A percentile compares a stretch with the other conserved stretches of the same genome.
Evolutionary conservation across 2,113 vertebrate genomes (phyloP).

Genomic region (Hyla sarda): DNA sequence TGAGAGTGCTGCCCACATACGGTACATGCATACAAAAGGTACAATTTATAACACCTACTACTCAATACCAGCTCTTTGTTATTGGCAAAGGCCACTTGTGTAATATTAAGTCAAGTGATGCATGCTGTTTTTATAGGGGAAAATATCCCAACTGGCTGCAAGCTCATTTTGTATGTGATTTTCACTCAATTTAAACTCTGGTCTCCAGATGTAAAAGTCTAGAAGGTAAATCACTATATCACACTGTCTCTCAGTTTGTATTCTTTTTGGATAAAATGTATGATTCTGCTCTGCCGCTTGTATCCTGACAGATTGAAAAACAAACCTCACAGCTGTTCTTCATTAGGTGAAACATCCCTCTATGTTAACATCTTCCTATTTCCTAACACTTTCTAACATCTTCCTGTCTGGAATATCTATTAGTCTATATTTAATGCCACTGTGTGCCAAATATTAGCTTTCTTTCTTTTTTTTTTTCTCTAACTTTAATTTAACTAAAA

Average conservation of each 20-base stretch:
- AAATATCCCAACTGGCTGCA: conserved; percentile 59
- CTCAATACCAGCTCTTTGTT: conserved; percentile 54
- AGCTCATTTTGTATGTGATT: conserved; percentile 60
- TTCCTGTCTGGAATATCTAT: conserved; percentile 49
- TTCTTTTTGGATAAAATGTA: conserved; percentile 60
- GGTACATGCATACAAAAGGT: conserved; percentile 38
- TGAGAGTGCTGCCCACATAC: conserved; percentile 33
- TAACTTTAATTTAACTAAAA: conserved; percentile 19
- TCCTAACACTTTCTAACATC: conserved; percentile 47
- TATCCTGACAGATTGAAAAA: conserved; percentile 59
- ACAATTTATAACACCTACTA: conserved; percentile 52
- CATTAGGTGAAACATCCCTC: conserved; percentile 57
- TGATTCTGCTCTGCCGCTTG: conserved; percentile 54
- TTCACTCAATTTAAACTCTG: conserved; percentile 59
- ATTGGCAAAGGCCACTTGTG: conserved; percentile 57
- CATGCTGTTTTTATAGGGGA: conserved; percentile 59
- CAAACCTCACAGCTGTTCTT: conserved; percentile 59
- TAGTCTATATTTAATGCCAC: conserved; percentile 30
- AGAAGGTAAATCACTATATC: conserved; percentile 60
- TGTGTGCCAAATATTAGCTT: conserved; percentile 33
- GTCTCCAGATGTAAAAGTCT: conserved; percentile 60
- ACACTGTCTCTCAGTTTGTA: conserved; percentile 60
- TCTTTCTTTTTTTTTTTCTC: neutral
- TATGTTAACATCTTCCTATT: conserved; percentile 54
- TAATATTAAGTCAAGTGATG: conserved; percentile 60